Conservation (phyloP, 2,113 vertebrate species). For the Eretmochelys imbricata region DNA sequence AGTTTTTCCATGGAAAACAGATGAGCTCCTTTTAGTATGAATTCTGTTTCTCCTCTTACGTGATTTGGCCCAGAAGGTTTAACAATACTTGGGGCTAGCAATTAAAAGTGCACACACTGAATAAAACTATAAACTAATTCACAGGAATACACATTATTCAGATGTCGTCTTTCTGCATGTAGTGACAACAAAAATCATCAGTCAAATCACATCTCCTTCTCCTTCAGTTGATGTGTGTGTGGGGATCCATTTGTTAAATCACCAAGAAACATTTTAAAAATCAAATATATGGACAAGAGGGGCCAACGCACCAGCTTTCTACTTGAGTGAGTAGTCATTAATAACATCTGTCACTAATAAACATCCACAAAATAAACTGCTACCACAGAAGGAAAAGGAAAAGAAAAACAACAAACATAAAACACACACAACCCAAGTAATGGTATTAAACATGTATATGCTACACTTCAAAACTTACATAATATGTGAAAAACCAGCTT, state of each 20-base stretch:
- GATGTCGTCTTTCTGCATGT: constrained; percentile 14
- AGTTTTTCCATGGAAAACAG: neutral
- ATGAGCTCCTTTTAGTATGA: neutral
- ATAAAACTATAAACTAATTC: neutral
- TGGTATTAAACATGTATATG: neutral
- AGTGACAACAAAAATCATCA: constrained; percentile 15
- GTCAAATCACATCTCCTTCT: constrained; percentile 50
- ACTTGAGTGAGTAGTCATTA: constrained; percentile 8
- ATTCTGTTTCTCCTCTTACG: neutral
- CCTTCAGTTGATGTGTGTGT: constrained; percentile 40
- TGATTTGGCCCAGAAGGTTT: neutral
- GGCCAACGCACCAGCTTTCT: constrained; percentile 42
- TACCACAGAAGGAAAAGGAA: neutral
- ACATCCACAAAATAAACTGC: neutral
- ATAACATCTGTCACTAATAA: neutral
- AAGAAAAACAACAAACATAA: neutral
- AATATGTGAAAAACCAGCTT: neutral
- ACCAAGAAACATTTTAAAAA: constrained; percentile 30
- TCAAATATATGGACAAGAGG: constrained; percentile 52
- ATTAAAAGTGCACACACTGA: neutral
- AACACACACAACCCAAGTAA: neutral
- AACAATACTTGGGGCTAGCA: neutral
- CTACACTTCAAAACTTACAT: neutral
- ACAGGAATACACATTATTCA: neutral
- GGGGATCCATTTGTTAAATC: constrained; percentile 47